Conservation (phyloP, 2,113 vertebrate species). For the Actenoides lindsayi region DNA sequence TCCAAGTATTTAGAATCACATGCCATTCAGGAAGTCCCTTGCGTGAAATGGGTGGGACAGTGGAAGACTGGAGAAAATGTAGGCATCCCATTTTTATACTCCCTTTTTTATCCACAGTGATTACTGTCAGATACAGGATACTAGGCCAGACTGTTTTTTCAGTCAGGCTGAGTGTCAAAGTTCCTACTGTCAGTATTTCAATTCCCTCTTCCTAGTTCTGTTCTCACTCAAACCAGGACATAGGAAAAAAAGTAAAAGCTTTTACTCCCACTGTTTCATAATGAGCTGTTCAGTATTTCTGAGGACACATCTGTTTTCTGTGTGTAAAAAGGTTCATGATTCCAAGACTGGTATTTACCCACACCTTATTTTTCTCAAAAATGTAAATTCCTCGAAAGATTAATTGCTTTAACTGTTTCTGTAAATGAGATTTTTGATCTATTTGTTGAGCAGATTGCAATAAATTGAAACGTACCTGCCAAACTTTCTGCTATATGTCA, state of each 20-base stretch:
- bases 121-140: not conserved
- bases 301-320: not conserved
- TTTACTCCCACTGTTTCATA: not conserved
- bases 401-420: not conserved
- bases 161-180: not conserved
- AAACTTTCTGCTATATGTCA: not conserved
- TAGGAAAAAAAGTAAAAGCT: too few relatives aligned
- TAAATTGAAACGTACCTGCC: not conserved
- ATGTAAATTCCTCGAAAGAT: not conserved
- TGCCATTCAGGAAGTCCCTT: not conserved
- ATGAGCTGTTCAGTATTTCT: not conserved
- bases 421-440: not conserved
- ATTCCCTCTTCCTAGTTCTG: not conserved
- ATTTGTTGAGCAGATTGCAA: not conserved
- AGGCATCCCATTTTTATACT: not conserved
- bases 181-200: not conserved
- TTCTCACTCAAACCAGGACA: too few relatives aligned
- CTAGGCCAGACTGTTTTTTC: not conserved
- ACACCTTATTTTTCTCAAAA: not conserved
- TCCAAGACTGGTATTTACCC: not conserved
- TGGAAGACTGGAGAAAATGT: not conserved
- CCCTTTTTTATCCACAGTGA: not conserved
- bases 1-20: not conserved
- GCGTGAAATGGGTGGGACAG: not conserved
- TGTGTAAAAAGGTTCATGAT: not conserved